These are phyloP conservation scores for Dione vanillae DNA, from an alignment of 2,888 invertebrate species.

Conservation along the genomic window DNA sequence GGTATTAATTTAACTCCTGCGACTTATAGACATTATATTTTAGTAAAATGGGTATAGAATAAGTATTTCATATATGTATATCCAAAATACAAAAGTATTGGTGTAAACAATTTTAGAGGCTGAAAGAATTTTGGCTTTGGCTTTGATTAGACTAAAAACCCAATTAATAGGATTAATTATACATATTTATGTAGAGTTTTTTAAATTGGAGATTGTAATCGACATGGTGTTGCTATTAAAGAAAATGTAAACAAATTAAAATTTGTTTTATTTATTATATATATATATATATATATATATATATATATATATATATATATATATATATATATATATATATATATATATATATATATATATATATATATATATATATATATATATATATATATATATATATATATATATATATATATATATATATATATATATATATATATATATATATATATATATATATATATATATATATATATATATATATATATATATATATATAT, in stretches of 20 bases:
- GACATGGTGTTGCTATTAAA: constrained; percentile 10
- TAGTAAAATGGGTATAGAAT: constrained; percentile 4
- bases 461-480: too few relatives aligned
- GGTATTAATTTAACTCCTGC: not conserved
- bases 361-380: too few relatives aligned
- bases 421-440: too few relatives aligned
- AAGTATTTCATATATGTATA: not conserved
- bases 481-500: too few relatives aligned
- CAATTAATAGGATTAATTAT: not conserved
- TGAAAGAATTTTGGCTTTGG: not conserved
- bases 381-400: too few relatives aligned
- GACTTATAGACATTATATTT: not conserved
- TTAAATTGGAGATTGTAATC: not conserved
- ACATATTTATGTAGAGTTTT: constrained; percentile 8
- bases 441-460: too few relatives aligned
- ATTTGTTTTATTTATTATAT: not conserved
- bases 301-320: too few relatives aligned
- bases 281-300: too few relatives aligned
- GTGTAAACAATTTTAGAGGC: not conserved
- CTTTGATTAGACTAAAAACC: not conserved
- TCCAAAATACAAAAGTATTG: too few relatives aligned
- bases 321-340: too few relatives aligned
- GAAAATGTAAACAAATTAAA: not conserved
- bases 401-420: too few relatives aligned
- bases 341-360: too few relatives aligned